These are phyloP conservation scores for Bedellia somnulentella DNA, from an alignment of 2,888 invertebrate genomes.

Conservation along the genomic window DNA sequence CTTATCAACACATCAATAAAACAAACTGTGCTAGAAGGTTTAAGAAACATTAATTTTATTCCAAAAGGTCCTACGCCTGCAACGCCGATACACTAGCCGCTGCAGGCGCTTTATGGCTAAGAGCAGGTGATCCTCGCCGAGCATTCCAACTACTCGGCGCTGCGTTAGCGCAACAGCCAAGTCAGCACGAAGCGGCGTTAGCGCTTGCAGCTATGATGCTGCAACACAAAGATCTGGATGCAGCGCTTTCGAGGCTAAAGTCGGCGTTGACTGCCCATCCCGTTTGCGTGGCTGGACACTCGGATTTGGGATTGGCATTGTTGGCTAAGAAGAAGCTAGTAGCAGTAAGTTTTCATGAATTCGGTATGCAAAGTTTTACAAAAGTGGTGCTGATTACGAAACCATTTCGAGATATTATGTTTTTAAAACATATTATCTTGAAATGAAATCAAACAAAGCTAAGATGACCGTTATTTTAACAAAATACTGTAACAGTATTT, in stretches of 20 bases:
- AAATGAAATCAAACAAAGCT: too few relatives aligned
- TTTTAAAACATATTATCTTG: too few relatives aligned
- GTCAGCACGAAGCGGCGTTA: constrained; percentile 48
- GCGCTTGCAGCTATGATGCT: constrained; percentile 58
- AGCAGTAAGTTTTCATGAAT: constrained; percentile 36
- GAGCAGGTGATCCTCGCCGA: constrained; percentile 47
- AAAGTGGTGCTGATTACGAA: too few relatives aligned
- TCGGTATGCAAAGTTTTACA: too few relatives aligned
- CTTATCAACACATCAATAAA: too few relatives aligned
- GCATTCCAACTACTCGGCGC: constrained; percentile 59
- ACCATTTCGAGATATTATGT: too few relatives aligned
- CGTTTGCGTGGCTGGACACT: constrained; percentile 42
- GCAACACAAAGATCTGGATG: constrained; percentile 47
- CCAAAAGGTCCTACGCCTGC: constrained; percentile 27
- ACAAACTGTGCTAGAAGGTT: too few relatives aligned
- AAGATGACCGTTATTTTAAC: too few relatives aligned
- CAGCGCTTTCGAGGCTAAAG: constrained; percentile 47
- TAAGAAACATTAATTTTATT: neutral
- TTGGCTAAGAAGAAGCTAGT: constrained; percentile 44
- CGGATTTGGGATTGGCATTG: constrained; percentile 40
- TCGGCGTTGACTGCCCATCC: constrained; percentile 44
- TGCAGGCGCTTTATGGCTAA: constrained; percentile 48
- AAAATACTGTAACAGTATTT: too few relatives aligned
- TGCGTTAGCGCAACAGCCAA: constrained; percentile 46
- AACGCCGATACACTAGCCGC: constrained; percentile 54